Base-by-base conservation (phyloP, 2,113 vertebrate species). In the Melanostigma gelatinosum region DNA sequence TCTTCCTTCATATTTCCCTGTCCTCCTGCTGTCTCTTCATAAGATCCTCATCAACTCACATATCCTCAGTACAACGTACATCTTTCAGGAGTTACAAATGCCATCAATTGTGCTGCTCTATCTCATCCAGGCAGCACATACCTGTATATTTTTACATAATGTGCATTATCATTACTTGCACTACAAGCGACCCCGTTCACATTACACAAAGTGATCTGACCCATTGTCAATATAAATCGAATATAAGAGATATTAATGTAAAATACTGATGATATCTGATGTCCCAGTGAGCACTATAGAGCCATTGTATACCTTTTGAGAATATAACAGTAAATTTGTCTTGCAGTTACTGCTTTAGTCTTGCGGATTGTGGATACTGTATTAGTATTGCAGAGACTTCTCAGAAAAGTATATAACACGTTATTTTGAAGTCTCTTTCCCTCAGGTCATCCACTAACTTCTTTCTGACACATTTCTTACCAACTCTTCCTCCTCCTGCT, bases 371-470 rank as follows among this genome's bases (percentile, higher is more conserved):
- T 15, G 8, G 40, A 10, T 40, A 40, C 40, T 42, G 10, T 11
- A 42, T 42, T 11, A 42, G 10, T 42, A 42, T 42, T 12, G 10
- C 46, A 18, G 46, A 48, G 15, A 18, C 46, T 16, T 46, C 44
- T 46, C 44, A 46, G 12, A 46, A 46, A 48, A 18, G 46, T 46
- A 6, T 5, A 16, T 16, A 16, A 46, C 44, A 16, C 15, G 2
- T 18, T 48, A 6, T 6, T 48, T 48, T 18, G 18, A 24, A 20
- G 27, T 40, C 34, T 54, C 22, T 63, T 46, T 15, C 12, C 42
- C 22, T 74, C 42, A 50, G 57, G 72, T 62, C 42, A 74, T 52
- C 8, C 13, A 52, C 16, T 27, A 40, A 52, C 44, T 50, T 64
- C n/a, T 44, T 44, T 46, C 15, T 52, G 20, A 27, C 22, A 40